These are phyloP conservation scores for Romanomermis culicivorax DNA, from an alignment of 2,888 invertebrate genomes.

Conservation along the genomic window DNA sequence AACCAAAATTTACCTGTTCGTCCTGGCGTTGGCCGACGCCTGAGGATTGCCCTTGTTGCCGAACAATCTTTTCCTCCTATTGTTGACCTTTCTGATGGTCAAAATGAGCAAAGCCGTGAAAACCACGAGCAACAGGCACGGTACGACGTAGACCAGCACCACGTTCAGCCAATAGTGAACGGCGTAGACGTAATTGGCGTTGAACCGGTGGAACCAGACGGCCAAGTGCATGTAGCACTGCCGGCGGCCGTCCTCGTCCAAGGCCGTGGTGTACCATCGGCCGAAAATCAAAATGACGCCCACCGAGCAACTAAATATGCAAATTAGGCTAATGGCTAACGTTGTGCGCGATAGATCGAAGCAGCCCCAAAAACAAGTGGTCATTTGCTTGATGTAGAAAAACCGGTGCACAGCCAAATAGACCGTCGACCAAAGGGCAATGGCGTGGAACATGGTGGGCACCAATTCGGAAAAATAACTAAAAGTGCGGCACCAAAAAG, in stretches of 20 bases:
- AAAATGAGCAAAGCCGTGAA: conserved; percentile 12
- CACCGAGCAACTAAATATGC: no score
- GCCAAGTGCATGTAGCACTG: neutral
- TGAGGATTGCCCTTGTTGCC: no score
- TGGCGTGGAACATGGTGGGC: conserved; percentile 72
- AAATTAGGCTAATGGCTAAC: no score
- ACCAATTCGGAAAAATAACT: conserved; percentile 38
- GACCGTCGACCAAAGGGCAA: conserved; percentile 75
- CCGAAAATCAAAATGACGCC: no score
- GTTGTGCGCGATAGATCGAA: no score
- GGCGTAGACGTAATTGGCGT: conserved; percentile 50
- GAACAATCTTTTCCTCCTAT: neutral
- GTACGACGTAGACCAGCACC: conserved; percentile 44
- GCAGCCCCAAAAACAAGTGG: no score
- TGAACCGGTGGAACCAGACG: conserved; percentile 6
- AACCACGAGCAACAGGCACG: conserved; percentile 13
- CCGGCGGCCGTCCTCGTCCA: no score
- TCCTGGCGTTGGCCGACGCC: no score
- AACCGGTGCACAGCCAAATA: conserved; percentile 73
- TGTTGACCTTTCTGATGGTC: neutral
- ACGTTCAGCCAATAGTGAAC: conserved; percentile 48
- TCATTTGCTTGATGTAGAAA: no score
- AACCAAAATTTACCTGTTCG: no score
- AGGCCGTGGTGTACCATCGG: no score
- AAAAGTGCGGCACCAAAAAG: conserved; percentile 27